Evolutionary conservation across 2,888 invertebrate species (phyloP).

Genomic region (Therioaphis trifolii): DNA sequence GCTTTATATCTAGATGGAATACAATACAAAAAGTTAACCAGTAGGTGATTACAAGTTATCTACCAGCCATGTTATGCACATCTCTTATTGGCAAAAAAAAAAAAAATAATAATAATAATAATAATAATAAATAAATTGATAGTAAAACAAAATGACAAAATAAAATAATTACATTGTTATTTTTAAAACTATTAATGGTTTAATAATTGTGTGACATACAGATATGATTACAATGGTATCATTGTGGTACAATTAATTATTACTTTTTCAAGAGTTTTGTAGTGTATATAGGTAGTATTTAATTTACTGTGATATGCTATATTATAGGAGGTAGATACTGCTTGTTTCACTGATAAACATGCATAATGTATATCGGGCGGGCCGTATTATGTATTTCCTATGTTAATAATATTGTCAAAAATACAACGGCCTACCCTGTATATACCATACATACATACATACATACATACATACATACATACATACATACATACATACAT

Average conservation of each 20-base stretch:
- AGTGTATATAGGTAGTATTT: background rate
- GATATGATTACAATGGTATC: conserved; percentile 35
- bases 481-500: background rate
- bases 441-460: background rate
- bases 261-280: conserved; percentile 15
- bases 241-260: background rate
- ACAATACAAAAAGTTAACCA: conserved; percentile 24
- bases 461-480: background rate
- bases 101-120: background rate
- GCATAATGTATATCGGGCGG: conserved; percentile 1
- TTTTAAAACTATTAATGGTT: conserved; percentile 14
- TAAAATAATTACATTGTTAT: conserved; percentile 19
- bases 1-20: conserved; percentile 21
- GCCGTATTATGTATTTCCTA: background rate
- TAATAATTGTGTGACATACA: conserved; percentile 13
- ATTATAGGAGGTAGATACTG: conserved; percentile 34
- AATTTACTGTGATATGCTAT: conserved; percentile 41
- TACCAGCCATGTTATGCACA: background rate
- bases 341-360: conserved; percentile 20
- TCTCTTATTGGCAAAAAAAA: background rate
- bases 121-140: background rate
- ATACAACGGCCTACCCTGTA: background rate
- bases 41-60: conserved; percentile 28
- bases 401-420: background rate
- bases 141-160: background rate